Base-by-base conservation (phyloP, 2,888 invertebrate species). In the Lymantria dispar region DNA sequence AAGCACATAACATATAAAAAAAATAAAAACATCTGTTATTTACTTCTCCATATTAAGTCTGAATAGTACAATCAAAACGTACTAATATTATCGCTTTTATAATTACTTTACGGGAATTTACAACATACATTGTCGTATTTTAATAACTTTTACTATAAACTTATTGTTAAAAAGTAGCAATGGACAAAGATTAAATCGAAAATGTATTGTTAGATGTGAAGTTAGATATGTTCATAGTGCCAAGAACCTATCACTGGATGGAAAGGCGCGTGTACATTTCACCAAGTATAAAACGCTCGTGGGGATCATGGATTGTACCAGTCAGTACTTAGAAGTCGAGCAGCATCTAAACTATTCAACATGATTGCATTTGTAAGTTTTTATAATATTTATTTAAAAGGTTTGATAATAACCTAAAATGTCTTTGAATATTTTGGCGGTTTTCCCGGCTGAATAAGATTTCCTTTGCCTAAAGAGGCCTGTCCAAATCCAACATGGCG, bases 311-410 rank as follows among this genome's bases (percentile, higher is more conserved):
- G 53, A 68, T 73, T 61, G 75, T 84, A 86, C 83, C 90, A 90
- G 87, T 91, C 83, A 82, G 74, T 74, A 77, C 73, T 68, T 66
- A 72, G 82, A 75, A 80, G 78, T 76, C 84, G 76, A 73, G 76
- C 61, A 70, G 64, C 78, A 83, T 64, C 83, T 73, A 84, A 83
- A 75, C 78, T 65, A 56, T 72, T 63, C 91, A 87, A 89, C 89
- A 91, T 91, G 91, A 89, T 88, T 84, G 88, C 87, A 59, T 80
- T 88, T 76, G 91, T 91, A 87, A 91, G 91, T 91, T 63, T 64
- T 49, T 31, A 42, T 49, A 56, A 47, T 49, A 54, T 52, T 47
- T 45, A 43, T 39, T 41, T 52, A 39, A 40, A 13, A 30, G 56
- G 60, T 65, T 11, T 30, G 12, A 42, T 12, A 33, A 33, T 37